Conservation (phyloP, 2,113 vertebrate genomes). For the Struthidea cinerea region DNA sequence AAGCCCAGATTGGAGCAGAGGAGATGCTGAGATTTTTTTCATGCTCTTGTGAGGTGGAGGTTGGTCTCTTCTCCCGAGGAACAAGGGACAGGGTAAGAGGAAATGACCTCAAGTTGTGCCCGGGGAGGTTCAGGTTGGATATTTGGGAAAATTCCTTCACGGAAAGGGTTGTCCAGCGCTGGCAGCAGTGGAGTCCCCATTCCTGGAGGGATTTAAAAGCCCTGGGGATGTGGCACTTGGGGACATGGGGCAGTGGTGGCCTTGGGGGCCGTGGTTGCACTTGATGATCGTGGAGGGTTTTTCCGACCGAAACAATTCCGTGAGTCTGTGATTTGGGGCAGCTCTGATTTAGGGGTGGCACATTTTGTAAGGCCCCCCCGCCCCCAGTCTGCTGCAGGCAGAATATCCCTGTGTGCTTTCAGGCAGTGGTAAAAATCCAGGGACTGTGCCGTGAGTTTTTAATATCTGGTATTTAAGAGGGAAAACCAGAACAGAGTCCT, state of each 20-base stretch:
- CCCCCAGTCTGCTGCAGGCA: background rate
- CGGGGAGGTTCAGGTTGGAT: background rate
- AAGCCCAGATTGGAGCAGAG: background rate
- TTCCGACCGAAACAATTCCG: background rate
- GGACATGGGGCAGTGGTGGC: background rate
- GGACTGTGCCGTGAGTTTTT: background rate
- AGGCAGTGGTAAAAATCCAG: background rate
- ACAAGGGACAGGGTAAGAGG: background rate
- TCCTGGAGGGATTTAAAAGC: background rate
- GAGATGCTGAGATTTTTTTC: background rate
- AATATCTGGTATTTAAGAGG: background rate
- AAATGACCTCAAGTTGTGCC: background rate
- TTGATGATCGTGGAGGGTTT: background rate
- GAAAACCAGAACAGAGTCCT: background rate
- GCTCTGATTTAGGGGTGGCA: background rate
- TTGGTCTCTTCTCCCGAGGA: background rate
- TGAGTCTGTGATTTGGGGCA: background rate
- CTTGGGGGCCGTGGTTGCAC: background rate
- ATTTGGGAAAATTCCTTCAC: background rate
- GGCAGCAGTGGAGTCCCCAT: background rate
- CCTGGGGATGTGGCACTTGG: background rate
- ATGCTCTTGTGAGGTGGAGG: accelerated
- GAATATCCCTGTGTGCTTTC: background rate
- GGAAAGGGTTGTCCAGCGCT: background rate
- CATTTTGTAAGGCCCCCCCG: background rate